Evolutionary conservation across 2,888 invertebrate genomes (phyloP), one percentile per base, ranked within the genome.

Genomic region (Meganola albula): DNA sequence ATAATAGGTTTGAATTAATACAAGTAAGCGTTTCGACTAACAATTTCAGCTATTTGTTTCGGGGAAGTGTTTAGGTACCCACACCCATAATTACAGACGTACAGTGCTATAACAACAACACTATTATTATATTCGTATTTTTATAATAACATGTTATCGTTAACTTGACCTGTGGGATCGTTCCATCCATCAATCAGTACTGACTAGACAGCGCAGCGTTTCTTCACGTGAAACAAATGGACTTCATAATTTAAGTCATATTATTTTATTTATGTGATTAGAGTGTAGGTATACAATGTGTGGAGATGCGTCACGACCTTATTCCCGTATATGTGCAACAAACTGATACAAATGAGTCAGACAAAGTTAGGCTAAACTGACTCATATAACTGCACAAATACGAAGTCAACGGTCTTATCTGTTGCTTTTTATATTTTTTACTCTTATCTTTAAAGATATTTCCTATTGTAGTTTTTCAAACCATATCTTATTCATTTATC

Each of bases 221-320:
- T 30, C 38, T 34, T 37, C 43, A 46, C 37, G 46, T 37, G 32
- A 26, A 16, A 9, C 31, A 24, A 24, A 16, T 31, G 16, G 8
- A 44, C 11, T 25, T 25, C 21, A 39, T 46, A 41, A 24, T 38
- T 37, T 14, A 27, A 43, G 30, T 35, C 36, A n/a, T 43, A 28
- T 48, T 42, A 35, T 40, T 40, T 39, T 47, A 34, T 24, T n/a
- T n/a, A n/a, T 20, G n/a, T 20, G 61, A 64, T 67, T 51, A 56
- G 37, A 40, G 42, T 49, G 53, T 56, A 56, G n/a, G n/a, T n/a
- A n/a, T n/a, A n/a, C n/a, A n/a, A n/a, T 62, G 65, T 63, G 49
- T 58, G 40, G 33, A 31, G 56, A 69, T 82, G 80, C 74, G 79
- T 83, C 83, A 83, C 61, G 40, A 45, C 49, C 58, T 65, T 70